These are phyloP conservation scores for Drosophila barbarae DNA, from an alignment of 2,888 invertebrate genomes.

Conservation along the genomic window DNA sequence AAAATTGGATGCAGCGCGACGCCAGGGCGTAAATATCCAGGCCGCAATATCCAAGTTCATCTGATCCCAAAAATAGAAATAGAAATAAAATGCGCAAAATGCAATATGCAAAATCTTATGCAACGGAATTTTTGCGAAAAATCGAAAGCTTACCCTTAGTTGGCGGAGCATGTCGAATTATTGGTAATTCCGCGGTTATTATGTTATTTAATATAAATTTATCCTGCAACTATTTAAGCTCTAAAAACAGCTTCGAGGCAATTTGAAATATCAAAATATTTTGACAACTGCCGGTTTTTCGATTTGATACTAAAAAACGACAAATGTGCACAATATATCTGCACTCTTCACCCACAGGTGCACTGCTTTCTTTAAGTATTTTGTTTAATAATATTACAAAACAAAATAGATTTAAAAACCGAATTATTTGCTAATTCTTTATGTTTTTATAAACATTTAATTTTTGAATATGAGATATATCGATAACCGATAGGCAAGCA, in stretches of 20 bases:
- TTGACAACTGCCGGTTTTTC: constrained; percentile 24
- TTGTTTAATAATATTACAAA: no score
- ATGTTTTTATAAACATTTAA: no score
- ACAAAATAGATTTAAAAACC: no score
- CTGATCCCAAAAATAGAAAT: constrained; percentile 38
- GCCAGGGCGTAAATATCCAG: constrained; percentile 35
- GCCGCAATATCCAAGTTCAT: constrained; percentile 36
- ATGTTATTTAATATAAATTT: background rate
- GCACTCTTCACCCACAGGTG: background rate
- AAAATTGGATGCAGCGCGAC: constrained; percentile 11
- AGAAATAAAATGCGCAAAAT: constrained; percentile 14
- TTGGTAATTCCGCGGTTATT: background rate
- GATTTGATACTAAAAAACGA: constrained; percentile 20
- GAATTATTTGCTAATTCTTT: no score
- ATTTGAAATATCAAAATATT: constrained; percentile 25
- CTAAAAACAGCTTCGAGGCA: background rate
- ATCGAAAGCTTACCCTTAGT: constrained; percentile 14
- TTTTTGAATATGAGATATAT: no score
- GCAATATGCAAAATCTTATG: constrained; percentile 31
- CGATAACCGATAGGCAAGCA: no score
- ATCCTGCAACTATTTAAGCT: background rate
- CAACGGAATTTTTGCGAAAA: constrained; percentile 1
- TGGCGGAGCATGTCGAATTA: constrained; percentile 23
- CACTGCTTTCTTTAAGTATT: background rate
- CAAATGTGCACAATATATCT: background rate